Evolutionary conservation across 37 sponge, comb jelly and placozoan species (phyloP).

Genomic region (Bolinopsis microptera): DNA sequence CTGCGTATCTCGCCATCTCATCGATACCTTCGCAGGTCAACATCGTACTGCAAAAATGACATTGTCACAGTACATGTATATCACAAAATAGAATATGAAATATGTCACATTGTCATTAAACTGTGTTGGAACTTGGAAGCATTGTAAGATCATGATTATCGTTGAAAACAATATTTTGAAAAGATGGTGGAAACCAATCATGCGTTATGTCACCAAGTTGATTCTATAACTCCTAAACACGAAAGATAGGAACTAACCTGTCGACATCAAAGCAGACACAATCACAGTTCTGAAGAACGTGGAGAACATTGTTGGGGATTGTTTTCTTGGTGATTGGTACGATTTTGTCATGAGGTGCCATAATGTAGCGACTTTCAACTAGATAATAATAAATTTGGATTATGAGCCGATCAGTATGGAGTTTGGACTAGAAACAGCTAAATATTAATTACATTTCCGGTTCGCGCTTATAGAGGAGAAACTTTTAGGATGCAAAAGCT

Average conservation of each 20-base stretch:
- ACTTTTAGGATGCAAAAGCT: no score
- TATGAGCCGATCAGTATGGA: no score
- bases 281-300: background rate
- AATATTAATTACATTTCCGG: no score
- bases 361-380: background rate
- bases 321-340: background rate
- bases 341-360: constrained; percentile 35
- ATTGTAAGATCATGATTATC: no score
- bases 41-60: constrained; percentile 38
- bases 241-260: background rate
- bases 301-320: background rate
- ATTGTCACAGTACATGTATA: no score
- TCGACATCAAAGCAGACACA: constrained; percentile 65
- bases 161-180: no score
- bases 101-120: background rate
- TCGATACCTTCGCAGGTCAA: constrained; percentile 59
- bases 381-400: no score
- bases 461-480: no score
- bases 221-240: background rate
- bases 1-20: constrained; percentile 45
- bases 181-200: no score
- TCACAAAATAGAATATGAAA: no score
- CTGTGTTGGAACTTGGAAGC: background rate
- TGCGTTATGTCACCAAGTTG: no score
- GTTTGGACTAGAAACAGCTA: no score